Evolutionary conservation across 2,113 vertebrate genomes (phyloP).

Genomic region (Trematomus loennbergii): DNA sequence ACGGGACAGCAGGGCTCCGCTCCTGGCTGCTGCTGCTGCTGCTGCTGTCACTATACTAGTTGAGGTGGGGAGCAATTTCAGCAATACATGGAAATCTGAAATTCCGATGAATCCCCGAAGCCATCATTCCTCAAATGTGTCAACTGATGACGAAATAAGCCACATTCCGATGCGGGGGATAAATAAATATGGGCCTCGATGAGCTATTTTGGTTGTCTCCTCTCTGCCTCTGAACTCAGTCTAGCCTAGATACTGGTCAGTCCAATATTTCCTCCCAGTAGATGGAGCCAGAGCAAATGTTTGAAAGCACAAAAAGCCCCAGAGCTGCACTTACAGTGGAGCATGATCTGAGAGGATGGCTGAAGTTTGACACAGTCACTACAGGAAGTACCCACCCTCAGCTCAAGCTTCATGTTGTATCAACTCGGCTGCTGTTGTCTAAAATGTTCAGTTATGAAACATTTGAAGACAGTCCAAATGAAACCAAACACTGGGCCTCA

Average conservation of each 20-base stretch:
- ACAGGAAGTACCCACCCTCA: conserved; percentile 6
- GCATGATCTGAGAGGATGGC: conserved; percentile 8
- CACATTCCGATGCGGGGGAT: conserved; percentile 28
- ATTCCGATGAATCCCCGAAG: conserved; percentile 24
- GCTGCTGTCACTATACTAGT: conserved; percentile 63
- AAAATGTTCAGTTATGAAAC: conserved; percentile 8
- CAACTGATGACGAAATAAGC: conserved; percentile 22
- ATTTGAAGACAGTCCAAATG: not conserved
- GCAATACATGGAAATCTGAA: conserved; percentile 34
- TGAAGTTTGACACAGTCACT: conserved; percentile 23
- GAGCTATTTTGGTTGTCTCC: conserved; percentile 72
- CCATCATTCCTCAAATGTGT: conserved; percentile 35
- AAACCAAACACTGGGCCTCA: conserved; percentile 9
- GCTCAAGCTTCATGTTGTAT: not conserved
- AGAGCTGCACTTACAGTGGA: conserved; percentile 29
- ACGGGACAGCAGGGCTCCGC: conserved; percentile 68
- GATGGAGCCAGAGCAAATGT: conserved; percentile 78
- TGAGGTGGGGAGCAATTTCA: conserved; percentile 57
- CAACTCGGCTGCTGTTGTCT: not conserved
- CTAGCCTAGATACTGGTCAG: conserved; percentile 69
- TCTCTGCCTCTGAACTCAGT: conserved; percentile 67
- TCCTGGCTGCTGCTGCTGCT: conserved; percentile 14
- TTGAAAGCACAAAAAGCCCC: conserved; percentile 38
- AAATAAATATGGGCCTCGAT: conserved; percentile 55
- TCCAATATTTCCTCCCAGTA: conserved; percentile 60